These are phyloP conservation scores for Cephalopholis sonnerati DNA, from an alignment of 2,113 vertebrate genomes.

Conservation along the genomic window DNA sequence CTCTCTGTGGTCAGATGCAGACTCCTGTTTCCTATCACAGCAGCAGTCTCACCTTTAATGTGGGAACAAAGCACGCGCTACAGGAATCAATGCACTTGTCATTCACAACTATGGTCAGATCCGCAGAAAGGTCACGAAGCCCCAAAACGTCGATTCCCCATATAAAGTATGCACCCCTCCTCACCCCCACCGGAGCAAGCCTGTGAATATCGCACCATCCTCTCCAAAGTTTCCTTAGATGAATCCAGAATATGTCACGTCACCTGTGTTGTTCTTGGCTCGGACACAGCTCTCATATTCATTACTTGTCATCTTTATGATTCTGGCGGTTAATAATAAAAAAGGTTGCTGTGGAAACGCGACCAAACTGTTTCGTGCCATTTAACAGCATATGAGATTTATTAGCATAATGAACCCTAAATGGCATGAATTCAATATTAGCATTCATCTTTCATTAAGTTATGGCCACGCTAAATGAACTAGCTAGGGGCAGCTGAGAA, in stretches of 20 bases:
- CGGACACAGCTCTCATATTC: constrained; percentile 12
- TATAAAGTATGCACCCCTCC: constrained; percentile 53
- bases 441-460: constrained; percentile 71
- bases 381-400: constrained; percentile 56
- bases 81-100: constrained; percentile 76
- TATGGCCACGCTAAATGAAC: constrained; percentile 62
- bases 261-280: constrained; percentile 32
- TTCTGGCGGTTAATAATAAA: constrained; percentile 32
- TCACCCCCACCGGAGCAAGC: background rate
- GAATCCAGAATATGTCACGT: constrained; percentile 26
- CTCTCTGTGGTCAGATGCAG: constrained; percentile 2
- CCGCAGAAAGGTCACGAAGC: constrained; percentile 74
- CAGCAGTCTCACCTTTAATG: constrained; percentile 60
- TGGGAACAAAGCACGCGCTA: constrained; percentile 48
- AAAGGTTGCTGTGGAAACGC: constrained; percentile 49
- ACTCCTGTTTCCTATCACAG: constrained; percentile 15
- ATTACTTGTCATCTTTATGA: constrained; percentile 42
- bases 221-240: constrained; percentile 6
- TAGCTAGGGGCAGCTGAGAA: constrained; percentile 55
- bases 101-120: constrained; percentile 76
- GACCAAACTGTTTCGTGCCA: constrained; percentile 51
- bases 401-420: constrained; percentile 72
- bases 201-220: constrained; percentile 13
- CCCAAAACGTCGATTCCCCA: constrained; percentile 64
- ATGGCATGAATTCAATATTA: constrained; percentile 72